Evolutionary conservation across 2,888 invertebrate species (phyloP).

Genomic region (Drosophila paramelanica): DNA sequence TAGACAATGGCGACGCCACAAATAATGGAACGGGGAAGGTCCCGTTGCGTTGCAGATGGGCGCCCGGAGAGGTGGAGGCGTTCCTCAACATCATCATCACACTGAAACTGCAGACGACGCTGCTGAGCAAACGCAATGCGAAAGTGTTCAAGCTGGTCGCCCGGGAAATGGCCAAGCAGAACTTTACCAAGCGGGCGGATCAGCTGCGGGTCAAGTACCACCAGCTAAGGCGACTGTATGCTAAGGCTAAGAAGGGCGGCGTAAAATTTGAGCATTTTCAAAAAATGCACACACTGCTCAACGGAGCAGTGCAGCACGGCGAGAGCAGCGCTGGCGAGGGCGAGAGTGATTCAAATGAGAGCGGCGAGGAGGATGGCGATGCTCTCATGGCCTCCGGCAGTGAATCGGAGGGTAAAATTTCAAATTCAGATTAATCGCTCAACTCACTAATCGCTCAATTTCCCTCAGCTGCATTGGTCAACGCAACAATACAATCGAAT

Average conservation of each 20-base stretch:
- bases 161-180: slow-evolving; percentile 48
- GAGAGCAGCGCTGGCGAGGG: slow-evolving; percentile 30
- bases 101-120: slow-evolving; percentile 47
- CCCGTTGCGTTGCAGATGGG: slow-evolving; percentile 49
- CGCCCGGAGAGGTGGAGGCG: slow-evolving; percentile 45
- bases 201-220: slow-evolving; percentile 57
- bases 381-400: slow-evolving; percentile 24
- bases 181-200: slow-evolving; percentile 47
- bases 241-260: slow-evolving; percentile 29
- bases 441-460: rapidly evolving
- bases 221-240: slow-evolving; percentile 52
- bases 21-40: slow-evolving; percentile 1
- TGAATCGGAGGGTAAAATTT: slow-evolving; percentile 51
- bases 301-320: slow-evolving; percentile 5
- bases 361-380: slow-evolving; percentile 47
- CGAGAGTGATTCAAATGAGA: slow-evolving; percentile 41
- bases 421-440: too few species aligned
- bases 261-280: slow-evolving; percentile 50
- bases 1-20: slow-evolving; percentile 18
- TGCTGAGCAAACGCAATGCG: slow-evolving; percentile 44
- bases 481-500: slow-evolving; percentile 31
- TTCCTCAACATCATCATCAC: slow-evolving; percentile 47
- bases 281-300: slow-evolving; percentile 42
- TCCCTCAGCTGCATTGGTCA: slow-evolving; percentile 34
- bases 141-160: slow-evolving; percentile 60